phyloP scores from a whole-genome alignment of 2,797 vertebrate genomes.

The Poeciliopsis gracilis region DNA sequence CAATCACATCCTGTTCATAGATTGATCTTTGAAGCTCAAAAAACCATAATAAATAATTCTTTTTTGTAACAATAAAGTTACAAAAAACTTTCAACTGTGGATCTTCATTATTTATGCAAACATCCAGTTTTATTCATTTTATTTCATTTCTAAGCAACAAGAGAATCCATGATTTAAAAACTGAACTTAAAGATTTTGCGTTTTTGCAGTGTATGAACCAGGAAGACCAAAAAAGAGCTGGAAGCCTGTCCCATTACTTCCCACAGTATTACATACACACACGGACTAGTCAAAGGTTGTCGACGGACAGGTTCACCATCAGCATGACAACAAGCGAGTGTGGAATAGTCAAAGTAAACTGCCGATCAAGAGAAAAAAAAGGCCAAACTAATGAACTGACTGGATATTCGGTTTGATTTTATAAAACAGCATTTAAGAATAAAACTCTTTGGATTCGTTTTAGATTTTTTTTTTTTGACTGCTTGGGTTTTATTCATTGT shows the following conservation, averaged over 20 bases:
- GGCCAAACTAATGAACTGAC: no score
- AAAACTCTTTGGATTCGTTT: no score
- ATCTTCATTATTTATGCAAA: background rate
- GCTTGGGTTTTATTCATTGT: background rate
- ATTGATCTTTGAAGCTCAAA: background rate
- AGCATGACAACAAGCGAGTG: background rate
- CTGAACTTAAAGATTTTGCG: background rate
- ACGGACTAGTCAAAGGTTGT: background rate
- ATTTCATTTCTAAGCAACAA: background rate
- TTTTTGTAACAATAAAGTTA: background rate
- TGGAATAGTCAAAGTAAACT: background rate
- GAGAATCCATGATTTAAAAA: background rate
- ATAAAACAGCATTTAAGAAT: no score
- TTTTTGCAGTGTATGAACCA: background rate
- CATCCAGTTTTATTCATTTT: background rate
- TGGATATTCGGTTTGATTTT: no score
- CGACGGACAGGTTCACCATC: background rate
- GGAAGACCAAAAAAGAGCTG: background rate
- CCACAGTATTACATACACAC: background rate
- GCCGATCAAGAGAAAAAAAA: no score
- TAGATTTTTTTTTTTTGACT: no score
- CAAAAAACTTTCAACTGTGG: background rate
- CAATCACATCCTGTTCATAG: background rate
- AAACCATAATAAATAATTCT: background rate
- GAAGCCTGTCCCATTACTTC: background rate